These are phyloP conservation scores for pig (Sus scrofa) DNA, from an alignment of 2,113 vertebrate genomes.

Conservation along the genomic window T2T-Sscrofa CM000819.6:39325501-39326000, in stretches of 20 bases:
- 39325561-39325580: not conserved
- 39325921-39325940: not conserved
- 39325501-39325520: not conserved
- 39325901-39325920: not conserved
- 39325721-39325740: too few species aligned
- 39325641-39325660: not conserved
- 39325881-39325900: not conserved
- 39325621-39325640: not conserved
- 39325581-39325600: not conserved
- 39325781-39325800: fast-evolving
- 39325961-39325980: not conserved
- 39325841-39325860: not conserved
- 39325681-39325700: fast-evolving
- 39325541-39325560: fast-evolving
- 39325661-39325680: not conserved
- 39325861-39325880: not conserved
- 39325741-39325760: not conserved
- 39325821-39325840: fast-evolving
- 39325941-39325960: not conserved
- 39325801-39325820: fast-evolving
- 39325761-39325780: not conserved
- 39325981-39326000: not conserved
- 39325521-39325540: not conserved
- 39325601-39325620: not conserved
- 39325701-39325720: not conserved